Evolutionary conservation across 2,888 invertebrate species (phyloP).

Genomic region (Neria commutata): DNA sequence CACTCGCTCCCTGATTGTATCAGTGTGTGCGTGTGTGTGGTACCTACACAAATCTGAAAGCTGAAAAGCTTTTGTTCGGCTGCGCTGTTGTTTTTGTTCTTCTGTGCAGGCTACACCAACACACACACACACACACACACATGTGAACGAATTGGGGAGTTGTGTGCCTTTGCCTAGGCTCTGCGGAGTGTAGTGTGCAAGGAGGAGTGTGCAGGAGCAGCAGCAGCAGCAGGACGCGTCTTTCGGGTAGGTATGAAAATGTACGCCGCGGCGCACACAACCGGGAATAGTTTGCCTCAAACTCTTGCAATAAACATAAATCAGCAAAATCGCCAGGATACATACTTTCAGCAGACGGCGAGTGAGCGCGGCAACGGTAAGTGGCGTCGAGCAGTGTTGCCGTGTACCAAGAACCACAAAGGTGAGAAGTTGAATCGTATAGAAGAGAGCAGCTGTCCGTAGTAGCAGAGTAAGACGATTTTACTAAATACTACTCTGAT

Average conservation of each 20-base stretch:
- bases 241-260: not conserved
- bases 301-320: slow-evolving; percentile 48
- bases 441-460: too few species aligned
- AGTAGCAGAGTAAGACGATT: too few species aligned
- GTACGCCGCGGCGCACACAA: not conserved
- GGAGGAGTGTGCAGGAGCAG: slow-evolving; percentile 41
- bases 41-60: slow-evolving; percentile 1
- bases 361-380: not conserved
- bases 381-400: not conserved
- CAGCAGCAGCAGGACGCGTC: not conserved
- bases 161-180: not conserved
- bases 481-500: too few species aligned
- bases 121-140: not conserved
- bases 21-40: not conserved
- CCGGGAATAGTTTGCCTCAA: slow-evolving; percentile 12
- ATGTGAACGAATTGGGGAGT: slow-evolving; percentile 1
- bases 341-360: slow-evolving; percentile 16
- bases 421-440: too few species aligned
- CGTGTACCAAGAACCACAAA: too few species aligned
- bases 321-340: slow-evolving; percentile 48
- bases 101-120: not conserved
- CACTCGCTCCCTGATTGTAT: not conserved
- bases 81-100: not conserved
- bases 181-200: slow-evolving; percentile 13
- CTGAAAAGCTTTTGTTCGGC: not conserved